A percentile compares a stretch with the other conserved stretches of the same genome.
phyloP scores from a whole-genome alignment of 2,888 invertebrate species.

The Sarcophaga variegata region DNA sequence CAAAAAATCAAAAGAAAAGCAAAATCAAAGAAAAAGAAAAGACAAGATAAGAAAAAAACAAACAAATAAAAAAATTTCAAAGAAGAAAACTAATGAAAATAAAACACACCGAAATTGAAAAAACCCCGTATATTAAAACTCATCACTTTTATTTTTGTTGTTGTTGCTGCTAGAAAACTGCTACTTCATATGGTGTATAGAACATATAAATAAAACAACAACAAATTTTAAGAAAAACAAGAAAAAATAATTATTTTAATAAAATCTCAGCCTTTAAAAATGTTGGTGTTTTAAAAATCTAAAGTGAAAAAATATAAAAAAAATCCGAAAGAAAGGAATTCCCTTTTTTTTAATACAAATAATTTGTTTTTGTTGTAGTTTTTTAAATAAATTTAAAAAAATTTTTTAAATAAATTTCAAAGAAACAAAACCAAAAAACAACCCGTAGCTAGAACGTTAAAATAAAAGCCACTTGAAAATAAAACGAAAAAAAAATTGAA shows the following conservation, averaged over 20 bases:
- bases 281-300: conserved; percentile 7
- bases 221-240: conserved; percentile 4
- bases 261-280: background rate
- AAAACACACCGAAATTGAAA: too few relatives aligned
- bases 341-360: background rate
- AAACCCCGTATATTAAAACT: conserved; percentile 48
- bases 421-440: conserved; percentile 23
- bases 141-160: conserved; percentile 41
- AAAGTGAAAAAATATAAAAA: conserved; percentile 28
- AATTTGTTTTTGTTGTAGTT: conserved; percentile 18
- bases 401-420: background rate
- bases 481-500: background rate
- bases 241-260: conserved; percentile 26
- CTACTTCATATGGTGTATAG: conserved; percentile 42
- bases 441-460: conserved; percentile 38
- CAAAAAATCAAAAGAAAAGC: background rate
- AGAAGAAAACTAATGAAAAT: background rate
- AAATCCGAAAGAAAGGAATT: background rate
- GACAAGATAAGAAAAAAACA: background rate
- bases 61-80: conserved; percentile 9
- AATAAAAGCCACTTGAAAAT: conserved; percentile 1
- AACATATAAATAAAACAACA: conserved; percentile 10
- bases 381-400: too few relatives aligned
- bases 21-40: conserved; percentile 17
- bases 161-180: conserved; percentile 33